Evolutionary conservation across 2,797 vertebrate species (phyloP).

Genomic region (Amniataba percoides): DNA sequence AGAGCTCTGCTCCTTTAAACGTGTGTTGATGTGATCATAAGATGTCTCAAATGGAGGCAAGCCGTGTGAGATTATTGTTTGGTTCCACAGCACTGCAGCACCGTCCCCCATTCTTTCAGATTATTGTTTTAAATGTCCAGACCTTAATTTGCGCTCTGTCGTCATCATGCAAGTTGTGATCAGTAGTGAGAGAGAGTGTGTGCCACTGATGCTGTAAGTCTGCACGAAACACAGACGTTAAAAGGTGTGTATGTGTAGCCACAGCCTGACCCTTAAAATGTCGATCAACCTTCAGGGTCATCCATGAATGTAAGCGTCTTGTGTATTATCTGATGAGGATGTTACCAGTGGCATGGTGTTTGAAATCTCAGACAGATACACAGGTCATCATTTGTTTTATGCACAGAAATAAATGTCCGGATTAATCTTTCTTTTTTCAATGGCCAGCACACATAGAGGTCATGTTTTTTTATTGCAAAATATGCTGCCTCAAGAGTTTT

Average conservation of each 20-base stretch:
- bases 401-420: background rate
- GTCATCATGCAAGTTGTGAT: conserved; percentile 7
- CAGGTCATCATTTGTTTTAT: background rate
- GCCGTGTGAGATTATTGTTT: conserved; percentile 14
- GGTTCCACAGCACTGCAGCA: conserved; percentile 6
- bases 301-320: conserved; percentile 4
- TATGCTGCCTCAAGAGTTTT: conserved; percentile 61
- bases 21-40: conserved; percentile 47
- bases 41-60: conserved; percentile 54
- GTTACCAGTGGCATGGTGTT: conserved; percentile 8
- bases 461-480: conserved; percentile 39
- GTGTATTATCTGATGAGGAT: background rate
- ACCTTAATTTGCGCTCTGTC: conserved; percentile 19
- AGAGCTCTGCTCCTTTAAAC: conserved; percentile 55
- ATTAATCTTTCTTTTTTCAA: conserved; percentile 7
- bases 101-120: background rate
- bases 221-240: conserved; percentile 2
- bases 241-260: conserved; percentile 14
- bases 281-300: conserved; percentile 7
- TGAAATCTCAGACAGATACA: background rate
- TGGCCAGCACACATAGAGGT: conserved; percentile 26
- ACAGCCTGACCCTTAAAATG: conserved; percentile 23
- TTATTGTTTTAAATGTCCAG: conserved; percentile 31
- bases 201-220: background rate
- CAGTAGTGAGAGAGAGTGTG: conserved; percentile 1